These are phyloP conservation scores for Diplazon laetatorius DNA, from an alignment of 2,888 invertebrate genomes.

Conservation along the genomic window DNA sequence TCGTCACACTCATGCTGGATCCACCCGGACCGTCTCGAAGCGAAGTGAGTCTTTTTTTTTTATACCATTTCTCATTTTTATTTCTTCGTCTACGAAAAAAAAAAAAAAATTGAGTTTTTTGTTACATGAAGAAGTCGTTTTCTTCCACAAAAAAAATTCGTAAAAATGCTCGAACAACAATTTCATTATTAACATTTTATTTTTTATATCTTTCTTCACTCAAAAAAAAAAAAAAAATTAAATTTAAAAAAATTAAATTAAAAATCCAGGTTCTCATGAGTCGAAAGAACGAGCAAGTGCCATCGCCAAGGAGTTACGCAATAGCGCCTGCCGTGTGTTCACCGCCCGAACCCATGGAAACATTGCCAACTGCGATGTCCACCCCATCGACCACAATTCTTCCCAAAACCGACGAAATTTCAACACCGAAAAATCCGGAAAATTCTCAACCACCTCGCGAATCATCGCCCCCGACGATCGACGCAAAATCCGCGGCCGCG, in stretches of 20 bases:
- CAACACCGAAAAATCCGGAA: conserved; percentile 49
- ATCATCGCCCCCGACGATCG: conserved; percentile 17
- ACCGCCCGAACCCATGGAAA: conserved; percentile 27
- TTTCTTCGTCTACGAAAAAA: neutral
- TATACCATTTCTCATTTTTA: neutral
- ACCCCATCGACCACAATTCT: conserved; percentile 1
- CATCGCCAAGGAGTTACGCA: conserved; percentile 61
- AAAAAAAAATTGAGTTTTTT: too few relatives aligned
- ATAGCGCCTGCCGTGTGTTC: conserved; percentile 29
- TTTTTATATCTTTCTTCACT: conserved; percentile 15
- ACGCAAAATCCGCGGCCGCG: neutral
- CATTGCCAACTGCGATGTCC: conserved; percentile 27
- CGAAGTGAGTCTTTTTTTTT: conserved; percentile 83
- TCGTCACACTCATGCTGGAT: conserved; percentile 95
- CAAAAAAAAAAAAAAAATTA: too few relatives aligned
- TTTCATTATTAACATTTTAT: too few relatives aligned
- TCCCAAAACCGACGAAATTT: conserved; percentile 16
- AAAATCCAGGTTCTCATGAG: conserved; percentile 77
- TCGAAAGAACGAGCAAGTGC: conserved; percentile 73
- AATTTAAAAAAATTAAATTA: too few relatives aligned
- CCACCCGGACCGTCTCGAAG: conserved; percentile 92
- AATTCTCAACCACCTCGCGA: conserved; percentile 37
- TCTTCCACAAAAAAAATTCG: neutral
- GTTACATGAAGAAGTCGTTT: too few relatives aligned
- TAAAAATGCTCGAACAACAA: too few relatives aligned